Evolutionary conservation across 2,888 invertebrate genomes (phyloP), one percentile per base, ranked within the genome.

Genomic region (Tetragonisca angustula): DNA sequence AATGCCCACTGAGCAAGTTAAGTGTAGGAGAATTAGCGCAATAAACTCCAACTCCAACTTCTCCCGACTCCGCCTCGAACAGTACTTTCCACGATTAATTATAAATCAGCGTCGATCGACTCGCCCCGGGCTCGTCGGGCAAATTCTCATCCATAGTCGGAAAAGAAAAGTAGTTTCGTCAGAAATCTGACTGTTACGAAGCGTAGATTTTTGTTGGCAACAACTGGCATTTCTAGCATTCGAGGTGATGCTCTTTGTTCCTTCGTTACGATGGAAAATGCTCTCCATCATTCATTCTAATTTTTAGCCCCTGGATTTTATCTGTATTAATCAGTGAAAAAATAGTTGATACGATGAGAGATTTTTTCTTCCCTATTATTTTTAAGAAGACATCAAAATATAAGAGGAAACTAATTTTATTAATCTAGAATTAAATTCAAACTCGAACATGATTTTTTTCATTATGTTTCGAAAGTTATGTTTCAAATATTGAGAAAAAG

Each of bases 1-100:
- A 88, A 91, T 91, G 90, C 90, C 89, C 88, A 87, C 75, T 91
- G 91, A 90, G 88, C 91, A 81, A 68, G 80, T 69, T 83, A 87
- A 85, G 59, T 81, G 69, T 43, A 21, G 36, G 21, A n/a, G 67
- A 71, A 81, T 80, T 76, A 75, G 68, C 80, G 75, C 84, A 76
- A 84, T 76, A 77, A 77, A 61, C 76, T 71, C 59, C 65, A 61
- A 64, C 52, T 67, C 71, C 43, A 32, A 32, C 32, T 32, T 32
- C 32, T 32, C 61, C 83, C 74, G n/a, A n/a, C 72, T 43, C 9
- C 24, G 21, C 52, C 13, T 59, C 36, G 50, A n/a, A 68, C 54
- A 36, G 19, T 24, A 52, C 68, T 62, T 59, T 78, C 59, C 61
- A 32, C n/a, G 79, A 77, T 78, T 64, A 81, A 71, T 72, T 67